Evolutionary conservation across 2,888 invertebrate species (phyloP).

Genomic region (Theristus sp.): DNA sequence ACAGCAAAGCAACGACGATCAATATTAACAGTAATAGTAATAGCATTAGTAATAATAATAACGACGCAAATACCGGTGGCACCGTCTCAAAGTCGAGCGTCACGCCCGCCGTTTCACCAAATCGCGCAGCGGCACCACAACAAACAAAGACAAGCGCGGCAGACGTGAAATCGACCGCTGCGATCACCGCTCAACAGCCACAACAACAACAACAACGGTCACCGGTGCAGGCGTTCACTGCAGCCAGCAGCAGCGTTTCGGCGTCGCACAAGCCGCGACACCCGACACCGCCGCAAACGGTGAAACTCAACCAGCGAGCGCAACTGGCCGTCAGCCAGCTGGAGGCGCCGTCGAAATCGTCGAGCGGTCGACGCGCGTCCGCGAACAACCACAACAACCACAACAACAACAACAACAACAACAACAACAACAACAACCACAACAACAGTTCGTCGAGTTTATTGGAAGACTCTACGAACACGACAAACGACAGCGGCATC

Average conservation of each 20-base stretch:
- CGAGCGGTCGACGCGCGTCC: not conserved
- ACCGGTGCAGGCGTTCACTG: not conserved
- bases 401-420: not conserved
- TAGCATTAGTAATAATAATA: too few species aligned
- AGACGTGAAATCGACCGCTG: not conserved
- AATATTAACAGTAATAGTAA: too few species aligned
- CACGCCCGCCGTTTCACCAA: too few species aligned
- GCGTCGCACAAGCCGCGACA: not conserved
- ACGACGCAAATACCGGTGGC: too few species aligned
- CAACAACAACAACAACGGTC: not conserved
- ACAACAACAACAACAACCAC: too few species aligned
- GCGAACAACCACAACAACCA: not conserved
- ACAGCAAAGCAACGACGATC: too few species aligned
- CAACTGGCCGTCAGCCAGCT: too few species aligned
- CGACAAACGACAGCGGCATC: not conserved
- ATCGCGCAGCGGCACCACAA: not conserved
- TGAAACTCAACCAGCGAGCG: too few species aligned
- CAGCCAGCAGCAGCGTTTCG: not conserved
- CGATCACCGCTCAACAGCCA: not conserved
- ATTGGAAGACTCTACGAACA: too few species aligned
- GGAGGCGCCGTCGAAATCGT: too few species aligned
- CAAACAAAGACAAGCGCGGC: not conserved
- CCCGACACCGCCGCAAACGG: not conserved
- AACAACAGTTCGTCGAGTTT: too few species aligned
- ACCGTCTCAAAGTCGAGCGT: too few species aligned